These are phyloP conservation scores for Tetrao urogallus DNA, from an alignment of 2,113 vertebrate genomes.

Conservation along the genomic window DNA sequence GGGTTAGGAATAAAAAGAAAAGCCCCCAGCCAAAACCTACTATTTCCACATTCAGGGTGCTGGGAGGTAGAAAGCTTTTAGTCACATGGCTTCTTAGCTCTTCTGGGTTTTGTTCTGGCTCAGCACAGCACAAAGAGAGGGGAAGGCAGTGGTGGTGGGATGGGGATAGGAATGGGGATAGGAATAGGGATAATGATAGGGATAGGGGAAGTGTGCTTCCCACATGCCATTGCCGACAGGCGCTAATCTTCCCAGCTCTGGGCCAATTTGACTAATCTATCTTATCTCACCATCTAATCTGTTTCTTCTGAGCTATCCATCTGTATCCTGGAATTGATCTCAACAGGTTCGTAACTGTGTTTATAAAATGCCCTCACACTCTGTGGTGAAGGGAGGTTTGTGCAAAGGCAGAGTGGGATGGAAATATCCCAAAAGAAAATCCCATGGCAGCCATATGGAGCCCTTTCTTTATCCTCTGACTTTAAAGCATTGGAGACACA, in stretches of 20 bases:
- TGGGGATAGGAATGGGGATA: too few species aligned
- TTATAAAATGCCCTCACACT: slow-evolving; percentile 62
- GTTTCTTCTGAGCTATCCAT: slow-evolving; percentile 38
- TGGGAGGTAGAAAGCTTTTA: not conserved
- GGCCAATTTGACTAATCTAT: slow-evolving; percentile 54
- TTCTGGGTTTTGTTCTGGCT: not conserved
- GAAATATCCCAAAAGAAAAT: slow-evolving; percentile 2
- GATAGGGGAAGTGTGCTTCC: not conserved
- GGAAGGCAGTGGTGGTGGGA: not conserved
- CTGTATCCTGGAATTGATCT: slow-evolving; percentile 1
- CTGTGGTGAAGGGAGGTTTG: not conserved
- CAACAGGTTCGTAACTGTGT: slow-evolving; percentile 45
- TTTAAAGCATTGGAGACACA: not conserved
- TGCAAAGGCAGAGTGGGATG: not conserved
- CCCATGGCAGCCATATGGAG: fast-evolving
- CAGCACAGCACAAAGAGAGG: not conserved
- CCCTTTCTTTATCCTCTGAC: fast-evolving
- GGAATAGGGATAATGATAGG: too few species aligned
- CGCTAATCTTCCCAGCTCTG: not conserved
- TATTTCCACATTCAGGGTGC: not conserved
- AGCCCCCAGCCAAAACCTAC: not conserved
- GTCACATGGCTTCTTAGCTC: not conserved
- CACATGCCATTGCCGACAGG: not conserved
- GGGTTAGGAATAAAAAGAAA: slow-evolving; percentile 40
- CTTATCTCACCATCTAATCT: slow-evolving; percentile 53